Evolutionary conservation across 2,113 vertebrate species (phyloP).

Genomic region (Periophthalmus modestus): DNA sequence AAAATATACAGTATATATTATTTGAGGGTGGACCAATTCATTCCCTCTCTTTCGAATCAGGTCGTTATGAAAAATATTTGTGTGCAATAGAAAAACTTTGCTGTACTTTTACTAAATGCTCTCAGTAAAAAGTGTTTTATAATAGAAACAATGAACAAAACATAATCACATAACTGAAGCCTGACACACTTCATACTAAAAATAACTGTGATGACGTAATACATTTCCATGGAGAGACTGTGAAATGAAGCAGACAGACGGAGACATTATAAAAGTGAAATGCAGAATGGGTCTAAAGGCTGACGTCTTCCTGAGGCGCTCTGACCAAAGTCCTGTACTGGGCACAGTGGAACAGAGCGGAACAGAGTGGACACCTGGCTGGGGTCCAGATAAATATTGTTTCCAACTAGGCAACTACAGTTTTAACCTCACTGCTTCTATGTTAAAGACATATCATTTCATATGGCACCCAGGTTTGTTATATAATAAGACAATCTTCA

Average conservation of each 20-base stretch:
- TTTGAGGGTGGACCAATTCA: too few species aligned
- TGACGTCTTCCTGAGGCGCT: neutral
- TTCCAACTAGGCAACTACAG: too few species aligned
- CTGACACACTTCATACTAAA: neutral
- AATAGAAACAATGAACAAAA: neutral
- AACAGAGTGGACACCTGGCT: neutral
- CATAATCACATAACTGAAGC: neutral
- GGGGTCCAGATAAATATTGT: too few species aligned
- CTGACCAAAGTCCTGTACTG: neutral
- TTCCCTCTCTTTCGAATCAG: too few species aligned
- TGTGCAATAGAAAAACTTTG: too few species aligned
- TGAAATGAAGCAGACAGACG: conserved; percentile 2
- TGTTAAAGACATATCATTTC: too few species aligned
- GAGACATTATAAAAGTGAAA: neutral
- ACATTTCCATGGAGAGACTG: neutral
- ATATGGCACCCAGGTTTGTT: too few species aligned
- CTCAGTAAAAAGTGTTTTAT: neutral
- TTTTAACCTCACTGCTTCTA: too few species aligned
- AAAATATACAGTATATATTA: too few species aligned
- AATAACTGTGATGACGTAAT: neutral
- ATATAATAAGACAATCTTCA: too few species aligned
- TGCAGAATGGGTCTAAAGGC: neutral
- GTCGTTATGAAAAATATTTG: too few species aligned
- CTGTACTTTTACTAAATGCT: too few species aligned
- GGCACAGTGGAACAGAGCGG: neutral